Conservation (phyloP, 2,888 invertebrate genomes). For the Tipula lateralis region DNA sequence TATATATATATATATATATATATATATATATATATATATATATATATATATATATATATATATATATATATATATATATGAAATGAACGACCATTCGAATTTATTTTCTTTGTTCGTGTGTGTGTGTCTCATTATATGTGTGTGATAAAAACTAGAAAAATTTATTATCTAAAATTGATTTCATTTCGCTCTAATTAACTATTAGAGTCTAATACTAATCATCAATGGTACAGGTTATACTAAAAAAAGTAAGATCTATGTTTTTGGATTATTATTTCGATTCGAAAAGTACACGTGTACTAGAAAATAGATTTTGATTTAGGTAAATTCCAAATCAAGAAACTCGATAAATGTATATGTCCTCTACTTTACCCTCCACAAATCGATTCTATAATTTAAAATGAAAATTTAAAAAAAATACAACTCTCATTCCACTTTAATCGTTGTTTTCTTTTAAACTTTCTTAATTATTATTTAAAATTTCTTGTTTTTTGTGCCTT, state of each 20-base stretch:
- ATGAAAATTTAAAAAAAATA: neutral
- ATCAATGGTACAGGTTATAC: neutral
- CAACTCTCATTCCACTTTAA: neutral
- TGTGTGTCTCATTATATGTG: neutral
- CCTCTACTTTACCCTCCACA: neutral
- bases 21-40: too few relatives aligned
- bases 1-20: too few relatives aligned
- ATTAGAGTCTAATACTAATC: neutral
- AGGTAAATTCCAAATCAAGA: neutral
- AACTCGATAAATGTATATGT: neutral
- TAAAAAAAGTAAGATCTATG: neutral
- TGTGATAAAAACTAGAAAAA: neutral
- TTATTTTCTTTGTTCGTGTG: too few relatives aligned
- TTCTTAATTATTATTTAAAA: constrained; percentile 19
- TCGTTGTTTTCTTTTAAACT: neutral
- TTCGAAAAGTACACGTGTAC: too few relatives aligned
- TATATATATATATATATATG: too few relatives aligned
- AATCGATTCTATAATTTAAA: neutral
- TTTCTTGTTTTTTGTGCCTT: neutral
- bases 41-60: too few relatives aligned
- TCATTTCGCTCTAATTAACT: neutral
- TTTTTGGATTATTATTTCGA: too few relatives aligned
- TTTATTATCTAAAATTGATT: neutral
- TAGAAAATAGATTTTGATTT: neutral
- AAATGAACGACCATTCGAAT: neutral